A percentile compares a stretch with the other conserved stretches of the same genome.
Evolutionary conservation across 2,113 vertebrate genomes (phyloP).

Genomic region (Sapayoa aenigma): DNA sequence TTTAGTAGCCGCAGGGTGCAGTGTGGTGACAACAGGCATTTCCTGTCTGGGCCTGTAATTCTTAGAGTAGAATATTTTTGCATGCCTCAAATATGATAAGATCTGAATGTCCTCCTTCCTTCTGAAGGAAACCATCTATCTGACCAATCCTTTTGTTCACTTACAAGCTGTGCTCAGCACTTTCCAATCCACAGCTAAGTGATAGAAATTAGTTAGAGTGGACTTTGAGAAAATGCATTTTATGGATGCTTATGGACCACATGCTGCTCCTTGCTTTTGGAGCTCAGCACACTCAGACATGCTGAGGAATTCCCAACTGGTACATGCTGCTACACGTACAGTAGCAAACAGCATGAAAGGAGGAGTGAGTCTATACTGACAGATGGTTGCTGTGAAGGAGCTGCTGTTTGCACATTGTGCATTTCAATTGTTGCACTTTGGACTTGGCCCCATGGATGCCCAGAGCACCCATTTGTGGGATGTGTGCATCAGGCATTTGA

Average conservation of each 20-base stretch:
- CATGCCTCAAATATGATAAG: background rate
- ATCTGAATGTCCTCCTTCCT: background rate
- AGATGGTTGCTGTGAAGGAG: background rate
- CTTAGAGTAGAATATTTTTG: background rate
- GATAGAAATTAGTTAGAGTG: background rate
- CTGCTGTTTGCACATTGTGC: rapidly evolving
- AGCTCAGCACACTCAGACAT: background rate
- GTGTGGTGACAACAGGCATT: constrained; percentile 8
- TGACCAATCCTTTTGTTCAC: background rate
- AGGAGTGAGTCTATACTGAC: background rate
- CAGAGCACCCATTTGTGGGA: background rate
- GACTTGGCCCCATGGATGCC: rapidly evolving
- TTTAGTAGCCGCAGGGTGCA: constrained; percentile 1
- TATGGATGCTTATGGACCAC: background rate
- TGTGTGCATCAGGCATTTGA: background rate
- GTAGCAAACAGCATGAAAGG: background rate
- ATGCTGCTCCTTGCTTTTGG: background rate
- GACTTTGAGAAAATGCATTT: background rate
- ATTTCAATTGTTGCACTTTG: background rate
- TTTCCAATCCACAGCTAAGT: background rate
- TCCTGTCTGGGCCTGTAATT: background rate
- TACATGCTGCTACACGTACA: background rate
- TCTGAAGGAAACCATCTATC: background rate
- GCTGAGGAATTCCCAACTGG: background rate
- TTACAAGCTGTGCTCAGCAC: background rate